phyloP scores from a whole-genome alignment of 2,888 invertebrate genomes.

The Phyllotreta striolata region DNA sequence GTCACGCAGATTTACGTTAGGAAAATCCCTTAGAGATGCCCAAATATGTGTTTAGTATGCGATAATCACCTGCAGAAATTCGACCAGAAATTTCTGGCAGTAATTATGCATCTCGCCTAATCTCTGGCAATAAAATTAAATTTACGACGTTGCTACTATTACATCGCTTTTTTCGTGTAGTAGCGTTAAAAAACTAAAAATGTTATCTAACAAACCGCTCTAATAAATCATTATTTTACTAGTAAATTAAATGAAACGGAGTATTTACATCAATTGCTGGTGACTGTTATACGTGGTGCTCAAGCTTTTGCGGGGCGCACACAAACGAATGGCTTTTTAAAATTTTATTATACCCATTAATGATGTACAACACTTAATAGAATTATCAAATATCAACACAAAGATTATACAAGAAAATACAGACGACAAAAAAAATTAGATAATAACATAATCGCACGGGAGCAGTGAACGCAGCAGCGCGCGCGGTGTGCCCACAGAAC shows the following conservation, averaged over 20 bases:
- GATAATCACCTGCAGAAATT: too few species aligned
- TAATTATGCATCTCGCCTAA: too few species aligned
- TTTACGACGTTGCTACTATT: too few species aligned
- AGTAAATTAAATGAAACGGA: conserved; percentile 27
- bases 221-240: too few species aligned
- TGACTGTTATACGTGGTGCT: conserved; percentile 46
- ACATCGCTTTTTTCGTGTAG: too few species aligned
- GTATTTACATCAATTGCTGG: conserved; percentile 39
- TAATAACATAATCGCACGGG: conserved; percentile 16
- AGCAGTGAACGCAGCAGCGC: background rate
- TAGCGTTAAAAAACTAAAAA: too few species aligned
- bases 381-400: conserved; percentile 44
- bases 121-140: too few species aligned
- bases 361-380: conserved; percentile 41
- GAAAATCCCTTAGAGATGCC: too few species aligned
- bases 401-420: conserved; percentile 35
- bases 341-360: conserved; percentile 45
- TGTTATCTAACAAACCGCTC: too few species aligned
- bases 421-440: conserved; percentile 34
- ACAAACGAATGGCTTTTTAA: conserved; percentile 44
- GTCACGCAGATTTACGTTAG: too few species aligned
- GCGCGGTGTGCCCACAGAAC: conserved; percentile 41
- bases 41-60: too few species aligned
- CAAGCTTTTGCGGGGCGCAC: conserved; percentile 56
- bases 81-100: too few species aligned